phyloP scores from a whole-genome alignment of 2,113 vertebrate species.

The Halcyon senegalensis region DNA sequence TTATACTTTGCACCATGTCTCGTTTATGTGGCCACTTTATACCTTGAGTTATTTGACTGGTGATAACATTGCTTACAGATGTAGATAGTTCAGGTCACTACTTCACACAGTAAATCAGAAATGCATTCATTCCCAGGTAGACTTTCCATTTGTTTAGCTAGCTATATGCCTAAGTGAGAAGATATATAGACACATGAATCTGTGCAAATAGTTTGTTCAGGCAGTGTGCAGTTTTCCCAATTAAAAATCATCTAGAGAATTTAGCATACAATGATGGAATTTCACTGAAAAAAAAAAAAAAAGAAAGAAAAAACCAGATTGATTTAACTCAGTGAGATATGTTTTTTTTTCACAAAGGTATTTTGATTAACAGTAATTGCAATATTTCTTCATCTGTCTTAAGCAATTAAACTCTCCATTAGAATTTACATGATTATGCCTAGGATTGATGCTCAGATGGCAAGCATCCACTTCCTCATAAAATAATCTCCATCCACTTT shows the following conservation, averaged over 20 bases:
- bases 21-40: not conserved
- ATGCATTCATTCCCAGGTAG: not conserved
- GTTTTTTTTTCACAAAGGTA: not conserved
- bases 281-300: not conserved
- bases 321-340: rapidly evolving
- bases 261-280: not conserved
- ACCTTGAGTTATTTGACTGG: not conserved
- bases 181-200: not conserved
- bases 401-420: not conserved
- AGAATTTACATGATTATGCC: not conserved
- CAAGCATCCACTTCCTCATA: not conserved
- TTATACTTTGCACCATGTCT: not conserved
- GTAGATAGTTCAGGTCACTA: not conserved
- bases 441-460: not conserved
- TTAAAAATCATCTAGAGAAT: not conserved
- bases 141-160: not conserved
- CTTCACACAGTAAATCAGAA: not conserved
- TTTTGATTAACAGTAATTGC: not conserved
- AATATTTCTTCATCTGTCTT: not conserved
- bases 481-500: not conserved
- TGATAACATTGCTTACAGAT: not conserved
- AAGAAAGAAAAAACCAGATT: not conserved
- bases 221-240: not conserved
- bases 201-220: not conserved
- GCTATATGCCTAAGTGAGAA: not conserved